Conservation (phyloP, 2,888 invertebrate species). For the Tenthredo livida region DNA sequence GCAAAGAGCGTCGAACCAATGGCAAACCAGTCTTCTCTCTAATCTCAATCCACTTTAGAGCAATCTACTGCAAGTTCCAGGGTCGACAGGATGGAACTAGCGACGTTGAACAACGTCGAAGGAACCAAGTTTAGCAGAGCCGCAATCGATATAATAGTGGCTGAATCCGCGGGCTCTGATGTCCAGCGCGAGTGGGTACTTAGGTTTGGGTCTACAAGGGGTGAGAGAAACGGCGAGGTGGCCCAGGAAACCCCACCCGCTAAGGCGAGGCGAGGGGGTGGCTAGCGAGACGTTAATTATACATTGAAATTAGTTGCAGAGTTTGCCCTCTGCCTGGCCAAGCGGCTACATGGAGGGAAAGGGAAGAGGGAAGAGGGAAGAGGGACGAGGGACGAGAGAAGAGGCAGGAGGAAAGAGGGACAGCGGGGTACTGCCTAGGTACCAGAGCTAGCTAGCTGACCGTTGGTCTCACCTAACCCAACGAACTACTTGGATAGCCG, state of each 20-base stretch:
- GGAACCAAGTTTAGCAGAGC: constrained; percentile 75
- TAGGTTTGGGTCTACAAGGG: constrained; percentile 29
- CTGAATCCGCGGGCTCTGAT: constrained; percentile 73
- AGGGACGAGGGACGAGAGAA: constrained; percentile 64
- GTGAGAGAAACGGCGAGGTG: constrained; percentile 32
- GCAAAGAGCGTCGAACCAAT: constrained; percentile 3
- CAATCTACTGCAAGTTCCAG: constrained; percentile 33
- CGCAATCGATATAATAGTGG: constrained; percentile 76
- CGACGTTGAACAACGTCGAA: constrained; percentile 66
- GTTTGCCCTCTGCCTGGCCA: constrained; percentile 74
- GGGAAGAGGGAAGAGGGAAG: constrained; percentile 72
- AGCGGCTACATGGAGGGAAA: constrained; percentile 73
- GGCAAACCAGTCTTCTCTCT: constrained; percentile 8
- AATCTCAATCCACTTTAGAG: constrained; percentile 39
- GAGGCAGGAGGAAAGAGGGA: constrained; percentile 57
- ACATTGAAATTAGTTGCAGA: constrained; percentile 79
- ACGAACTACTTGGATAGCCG: constrained; percentile 60
- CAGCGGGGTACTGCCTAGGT: not conserved
- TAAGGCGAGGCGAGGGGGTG: constrained; percentile 62
- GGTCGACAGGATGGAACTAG: constrained; percentile 24
- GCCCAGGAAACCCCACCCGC: constrained; percentile 45
- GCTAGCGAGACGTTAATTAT: constrained; percentile 78
- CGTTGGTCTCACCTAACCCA: constrained; percentile 71
- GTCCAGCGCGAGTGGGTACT: constrained; percentile 66
- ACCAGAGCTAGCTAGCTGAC: constrained; percentile 54